Percentiles rank a stretch among this genome's conserved stretches.
Conservation (phyloP, 1,140 invertebrate species). For the Anoplolepis gracilipes region DNA sequence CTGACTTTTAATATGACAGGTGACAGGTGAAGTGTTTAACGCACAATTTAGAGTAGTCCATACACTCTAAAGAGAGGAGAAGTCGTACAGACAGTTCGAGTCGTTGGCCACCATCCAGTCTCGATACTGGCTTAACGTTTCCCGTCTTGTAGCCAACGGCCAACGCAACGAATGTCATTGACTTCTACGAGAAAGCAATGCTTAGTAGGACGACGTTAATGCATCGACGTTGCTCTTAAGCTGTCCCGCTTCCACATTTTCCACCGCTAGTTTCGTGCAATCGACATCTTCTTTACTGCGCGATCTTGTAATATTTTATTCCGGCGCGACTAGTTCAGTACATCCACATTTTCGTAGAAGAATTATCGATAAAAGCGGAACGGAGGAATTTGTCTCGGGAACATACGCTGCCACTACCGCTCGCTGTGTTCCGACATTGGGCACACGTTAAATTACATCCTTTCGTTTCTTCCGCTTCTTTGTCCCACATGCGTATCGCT, state of each 20-base stretch:
- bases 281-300: conserved; percentile 56
- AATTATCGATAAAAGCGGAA: conserved; percentile 46
- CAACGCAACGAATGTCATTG: conserved; percentile 58
- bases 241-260: conserved; percentile 48
- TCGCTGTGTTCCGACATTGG: background rate
- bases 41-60: background rate
- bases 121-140: conserved; percentile 70
- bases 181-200: conserved; percentile 27
- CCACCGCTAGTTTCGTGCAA: conserved; percentile 44
- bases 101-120: conserved; percentile 80
- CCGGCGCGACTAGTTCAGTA: conserved; percentile 33
- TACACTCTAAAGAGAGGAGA: background rate
- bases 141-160: conserved; percentile 62
- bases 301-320: conserved; percentile 57
- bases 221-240: conserved; percentile 48
- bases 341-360: conserved; percentile 46
- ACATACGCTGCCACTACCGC: conserved; percentile 34
- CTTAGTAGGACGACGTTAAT: conserved; percentile 34
- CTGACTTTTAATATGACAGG: background rate
- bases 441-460: conserved; percentile 43
- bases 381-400: conserved; percentile 46
- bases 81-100: conserved; percentile 67
- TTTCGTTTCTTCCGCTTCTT: conserved; percentile 7
- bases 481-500: conserved; percentile 4
- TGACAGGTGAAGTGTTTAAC: background rate